These are phyloP conservation scores for Euplexia lucipara DNA, from an alignment of 2,888 invertebrate species.

Conservation along the genomic window DNA sequence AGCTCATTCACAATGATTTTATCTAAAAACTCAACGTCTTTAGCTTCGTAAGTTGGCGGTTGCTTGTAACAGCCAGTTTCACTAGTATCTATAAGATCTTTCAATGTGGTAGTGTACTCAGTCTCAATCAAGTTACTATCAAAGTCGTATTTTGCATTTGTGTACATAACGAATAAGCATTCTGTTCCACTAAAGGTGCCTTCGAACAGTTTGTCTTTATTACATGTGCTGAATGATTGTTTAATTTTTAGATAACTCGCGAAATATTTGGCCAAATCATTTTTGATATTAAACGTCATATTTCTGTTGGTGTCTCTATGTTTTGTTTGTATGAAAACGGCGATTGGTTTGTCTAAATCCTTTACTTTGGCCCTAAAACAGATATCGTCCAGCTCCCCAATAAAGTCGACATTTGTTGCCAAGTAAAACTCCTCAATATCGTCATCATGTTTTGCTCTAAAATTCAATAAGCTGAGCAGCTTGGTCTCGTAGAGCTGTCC, in stretches of 20 bases:
- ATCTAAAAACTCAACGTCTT: too few species aligned
- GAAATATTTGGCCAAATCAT: not conserved
- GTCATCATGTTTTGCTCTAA: not conserved
- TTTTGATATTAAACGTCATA: not conserved
- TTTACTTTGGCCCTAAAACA: constrained; percentile 1
- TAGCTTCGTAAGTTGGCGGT: too few species aligned
- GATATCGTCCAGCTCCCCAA: constrained; percentile 5
- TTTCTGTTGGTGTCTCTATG: constrained; percentile 3
- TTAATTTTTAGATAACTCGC: not conserved
- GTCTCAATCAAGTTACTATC: too few species aligned
- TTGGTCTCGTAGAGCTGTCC: not conserved
- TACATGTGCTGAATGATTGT: not conserved
- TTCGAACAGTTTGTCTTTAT: not conserved
- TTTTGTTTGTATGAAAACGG: constrained; percentile 2
- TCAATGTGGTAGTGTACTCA: too few species aligned
- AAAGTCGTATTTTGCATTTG: not conserved
- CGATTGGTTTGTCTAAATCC: not conserved
- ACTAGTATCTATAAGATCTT: too few species aligned
- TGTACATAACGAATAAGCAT: not conserved
- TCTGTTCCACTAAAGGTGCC: not conserved
- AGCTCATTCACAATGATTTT: too few species aligned
- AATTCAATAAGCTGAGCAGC: not conserved
- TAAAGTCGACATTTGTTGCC: not conserved
- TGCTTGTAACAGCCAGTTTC: too few species aligned
- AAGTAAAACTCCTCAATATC: not conserved